phyloP scores from a whole-genome alignment of 2,113 vertebrate genomes.

The Campylomormyrus tamandua region DNA sequence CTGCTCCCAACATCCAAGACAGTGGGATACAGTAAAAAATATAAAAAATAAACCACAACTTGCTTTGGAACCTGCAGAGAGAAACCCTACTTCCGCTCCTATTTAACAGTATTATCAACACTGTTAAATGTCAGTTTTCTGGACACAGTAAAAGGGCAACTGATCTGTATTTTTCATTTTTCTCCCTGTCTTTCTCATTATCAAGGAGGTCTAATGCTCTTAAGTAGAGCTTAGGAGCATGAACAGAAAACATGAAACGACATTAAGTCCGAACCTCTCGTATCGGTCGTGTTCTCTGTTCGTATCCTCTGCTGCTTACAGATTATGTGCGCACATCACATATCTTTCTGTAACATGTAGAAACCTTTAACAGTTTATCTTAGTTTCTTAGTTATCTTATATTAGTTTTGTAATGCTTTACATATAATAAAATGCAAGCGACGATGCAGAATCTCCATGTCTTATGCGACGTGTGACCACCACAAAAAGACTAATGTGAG shows the following conservation, averaged over 20 bases:
- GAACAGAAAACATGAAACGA: not conserved
- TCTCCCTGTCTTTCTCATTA: not conserved
- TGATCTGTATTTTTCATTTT: not conserved
- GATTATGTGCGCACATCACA: not conserved
- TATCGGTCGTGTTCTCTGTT: not conserved
- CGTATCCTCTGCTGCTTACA: not conserved
- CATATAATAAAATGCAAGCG: not conserved
- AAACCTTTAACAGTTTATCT: not conserved
- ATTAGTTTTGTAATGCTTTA: not conserved
- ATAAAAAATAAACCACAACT: not conserved
- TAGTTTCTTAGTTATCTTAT: not conserved
- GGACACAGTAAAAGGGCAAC: not conserved
- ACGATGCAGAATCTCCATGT: not conserved
- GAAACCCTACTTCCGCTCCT: not conserved
- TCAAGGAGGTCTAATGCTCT: not conserved
- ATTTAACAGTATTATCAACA: not conserved
- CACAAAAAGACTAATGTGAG: not conserved
- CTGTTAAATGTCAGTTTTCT: not conserved
- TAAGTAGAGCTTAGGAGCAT: not conserved
- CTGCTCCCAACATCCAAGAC: conserved; percentile 45
- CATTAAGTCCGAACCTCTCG: not conserved
- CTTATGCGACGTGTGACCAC: not conserved
- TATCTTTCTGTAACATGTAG: not conserved
- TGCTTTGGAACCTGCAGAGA: not conserved
- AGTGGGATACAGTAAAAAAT: conserved; percentile 31